Base-by-base conservation (phyloP, 2,888 invertebrate genomes). In the Dynastes maya region DNA sequence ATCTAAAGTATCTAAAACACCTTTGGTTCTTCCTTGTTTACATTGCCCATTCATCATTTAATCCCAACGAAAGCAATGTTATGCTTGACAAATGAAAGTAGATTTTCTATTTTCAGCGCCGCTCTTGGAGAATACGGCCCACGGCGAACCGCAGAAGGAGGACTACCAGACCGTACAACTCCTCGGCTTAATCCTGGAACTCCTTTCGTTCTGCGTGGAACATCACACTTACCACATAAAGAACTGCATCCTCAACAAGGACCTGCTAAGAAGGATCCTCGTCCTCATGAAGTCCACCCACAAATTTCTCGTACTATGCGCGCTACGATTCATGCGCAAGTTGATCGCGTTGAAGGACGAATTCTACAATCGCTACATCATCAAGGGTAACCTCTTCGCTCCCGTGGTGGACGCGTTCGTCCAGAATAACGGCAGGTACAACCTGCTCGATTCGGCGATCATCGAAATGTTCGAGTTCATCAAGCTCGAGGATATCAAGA, bases 391-490 rank as follows among this genome's bases (percentile, higher is more conserved):
- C 90, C 92, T 99, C 78, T 97, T 99, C 89, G 95, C 96, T 83
- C 98, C 98, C 49, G 97, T 99, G 78, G 95, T 99, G 84, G 98
- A 98, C 88, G 97, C 98, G 83, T 98, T 99, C 89, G 94, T 96
- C 85, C 94, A 95, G 86, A 99, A 99, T 91, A 98, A 98, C 89
- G 97, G 97, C 86, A 94, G 98, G 86, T 99, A 99, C 90, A 99
- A 99, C 91, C 93, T 99, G 84, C 91, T 99, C 84, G 99, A 99
- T 90, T 99, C 99, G 40, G 99, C 99, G 82, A 97, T 99, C 88
- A 92, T 99, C 88, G 99, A 99, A 91, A 93, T 99, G 92, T 99
- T 99, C 91, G 99, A 99, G 90, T 99, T 97, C 90, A 98, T 99
- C 83, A 97, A 96, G 91, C 90, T 96, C 89, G 97, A 97, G 90